These are phyloP conservation scores for Craseonycteris thonglongyai DNA, from an alignment of 2,113 vertebrate genomes.

Conservation along the genomic window DNA sequence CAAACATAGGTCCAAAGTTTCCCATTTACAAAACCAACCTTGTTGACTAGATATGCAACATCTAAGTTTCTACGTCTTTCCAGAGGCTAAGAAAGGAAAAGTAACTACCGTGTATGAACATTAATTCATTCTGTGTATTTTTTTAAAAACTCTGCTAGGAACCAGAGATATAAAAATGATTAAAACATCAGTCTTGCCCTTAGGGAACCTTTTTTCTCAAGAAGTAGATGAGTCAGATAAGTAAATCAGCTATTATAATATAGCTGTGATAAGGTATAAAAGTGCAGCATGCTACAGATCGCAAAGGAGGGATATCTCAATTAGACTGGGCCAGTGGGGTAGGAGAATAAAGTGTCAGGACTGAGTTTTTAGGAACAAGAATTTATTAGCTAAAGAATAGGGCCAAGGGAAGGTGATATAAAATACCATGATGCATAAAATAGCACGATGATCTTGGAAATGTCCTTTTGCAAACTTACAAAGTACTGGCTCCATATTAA, in stretches of 20 bases:
- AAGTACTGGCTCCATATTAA: not conserved
- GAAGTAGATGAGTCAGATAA: constrained; percentile 44
- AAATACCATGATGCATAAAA: not conserved
- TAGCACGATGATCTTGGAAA: not conserved
- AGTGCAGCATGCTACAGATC: not conserved
- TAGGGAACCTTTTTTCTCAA: constrained; percentile 25
- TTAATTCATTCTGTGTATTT: constrained; percentile 24
- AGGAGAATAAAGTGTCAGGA: not conserved
- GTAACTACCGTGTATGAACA: not conserved
- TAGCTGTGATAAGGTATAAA: constrained; percentile 8
- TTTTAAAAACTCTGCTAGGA: constrained; percentile 28
- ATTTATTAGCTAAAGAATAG: constrained; percentile 29
- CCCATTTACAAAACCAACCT: not conserved
- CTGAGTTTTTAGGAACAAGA: constrained; percentile 38
- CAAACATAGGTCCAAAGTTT: not conserved
- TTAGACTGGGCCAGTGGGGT: not conserved
- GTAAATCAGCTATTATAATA: constrained; percentile 42
- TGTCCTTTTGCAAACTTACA: not conserved
- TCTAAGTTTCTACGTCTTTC: not conserved
- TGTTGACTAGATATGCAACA: not conserved
- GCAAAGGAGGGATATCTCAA: not conserved
- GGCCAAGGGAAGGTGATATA: not conserved
- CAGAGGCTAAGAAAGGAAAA: not conserved
- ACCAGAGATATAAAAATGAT: constrained; percentile 24
- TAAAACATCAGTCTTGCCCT: constrained; percentile 47